Conservation (phyloP, 64 coral and sea anemone species). For the Montipora foliosa region DNA sequence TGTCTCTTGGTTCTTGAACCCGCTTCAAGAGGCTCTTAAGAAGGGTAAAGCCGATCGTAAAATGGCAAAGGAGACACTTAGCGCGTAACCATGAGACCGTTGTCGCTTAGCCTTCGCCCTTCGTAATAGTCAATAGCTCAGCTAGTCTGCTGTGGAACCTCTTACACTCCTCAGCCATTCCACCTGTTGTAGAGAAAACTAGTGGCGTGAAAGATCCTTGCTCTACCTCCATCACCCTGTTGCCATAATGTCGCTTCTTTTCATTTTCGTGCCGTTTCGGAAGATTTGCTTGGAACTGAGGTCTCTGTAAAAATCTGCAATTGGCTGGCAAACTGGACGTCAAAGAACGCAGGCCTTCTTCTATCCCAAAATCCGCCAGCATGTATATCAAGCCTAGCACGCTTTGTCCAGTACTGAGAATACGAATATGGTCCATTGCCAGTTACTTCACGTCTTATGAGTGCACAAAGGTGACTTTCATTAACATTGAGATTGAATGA, state of each 20-base stretch:
- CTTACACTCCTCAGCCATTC: background rate
- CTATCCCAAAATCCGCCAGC: background rate
- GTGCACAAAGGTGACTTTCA: too few relatives aligned
- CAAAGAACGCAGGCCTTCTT: background rate
- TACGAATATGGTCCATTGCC: too few relatives aligned
- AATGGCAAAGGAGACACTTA: background rate
- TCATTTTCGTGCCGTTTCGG: background rate
- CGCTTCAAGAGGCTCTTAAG: background rate
- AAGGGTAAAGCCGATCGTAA: background rate
- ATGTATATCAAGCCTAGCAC: background rate
- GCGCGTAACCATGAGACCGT: background rate
- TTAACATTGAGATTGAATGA: too few relatives aligned
- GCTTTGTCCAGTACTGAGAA: too few relatives aligned
- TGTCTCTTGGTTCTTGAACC: too few relatives aligned
- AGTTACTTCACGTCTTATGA: too few relatives aligned
- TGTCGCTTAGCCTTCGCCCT: background rate
- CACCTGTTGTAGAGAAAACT: background rate
- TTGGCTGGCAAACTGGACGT: background rate
- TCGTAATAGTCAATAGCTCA: background rate
- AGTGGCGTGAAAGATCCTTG: background rate
- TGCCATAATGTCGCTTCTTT: background rate
- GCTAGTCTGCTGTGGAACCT: background rate
- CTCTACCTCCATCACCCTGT: background rate
- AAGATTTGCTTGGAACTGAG: background rate
- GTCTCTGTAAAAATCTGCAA: background rate